Evolutionary conservation across 2,797 vertebrate genomes (phyloP).

Genomic region (Coilia nasus): DNA sequence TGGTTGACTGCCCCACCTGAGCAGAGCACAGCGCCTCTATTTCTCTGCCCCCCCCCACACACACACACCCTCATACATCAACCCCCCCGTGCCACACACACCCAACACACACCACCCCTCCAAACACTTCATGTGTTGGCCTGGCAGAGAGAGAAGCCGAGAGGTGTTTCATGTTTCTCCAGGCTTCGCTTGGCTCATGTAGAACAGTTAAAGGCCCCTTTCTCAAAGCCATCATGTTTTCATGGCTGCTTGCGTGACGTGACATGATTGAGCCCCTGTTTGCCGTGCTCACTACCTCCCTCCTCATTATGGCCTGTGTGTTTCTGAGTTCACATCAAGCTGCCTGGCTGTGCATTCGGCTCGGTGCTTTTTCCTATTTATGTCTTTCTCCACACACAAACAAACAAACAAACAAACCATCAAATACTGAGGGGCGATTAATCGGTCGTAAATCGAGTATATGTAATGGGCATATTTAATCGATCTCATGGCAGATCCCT

Average conservation of each 20-base stretch:
- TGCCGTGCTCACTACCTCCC: background rate
- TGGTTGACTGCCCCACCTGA: constrained; percentile 90
- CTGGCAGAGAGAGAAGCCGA: constrained; percentile 79
- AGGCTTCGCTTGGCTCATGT: constrained; percentile 76
- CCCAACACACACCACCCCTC: constrained; percentile 56
- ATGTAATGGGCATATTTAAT: too few species aligned
- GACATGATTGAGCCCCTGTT: constrained; percentile 9
- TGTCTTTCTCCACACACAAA: constrained; percentile 59
- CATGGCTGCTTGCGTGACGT: background rate
- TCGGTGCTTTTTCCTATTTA: background rate
- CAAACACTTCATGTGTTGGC: background rate
- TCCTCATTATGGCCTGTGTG: background rate
- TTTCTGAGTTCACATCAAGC: background rate
- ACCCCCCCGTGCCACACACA: constrained; percentile 51
- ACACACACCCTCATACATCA: constrained; percentile 82
- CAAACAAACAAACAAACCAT: constrained; percentile 27
- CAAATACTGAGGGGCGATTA: background rate
- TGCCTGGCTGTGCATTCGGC: background rate
- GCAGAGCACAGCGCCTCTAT: background rate
- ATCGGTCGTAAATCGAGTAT: too few species aligned
- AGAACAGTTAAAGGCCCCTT: background rate
- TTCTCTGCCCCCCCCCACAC: constrained; percentile 54
- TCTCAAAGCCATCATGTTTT: constrained; percentile 10
- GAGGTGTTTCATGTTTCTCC: constrained; percentile 86
- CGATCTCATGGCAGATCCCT: too few species aligned